Evolutionary conservation across 2,113 vertebrate species (phyloP).

Genomic region (Sisor rabdophorus): DNA sequence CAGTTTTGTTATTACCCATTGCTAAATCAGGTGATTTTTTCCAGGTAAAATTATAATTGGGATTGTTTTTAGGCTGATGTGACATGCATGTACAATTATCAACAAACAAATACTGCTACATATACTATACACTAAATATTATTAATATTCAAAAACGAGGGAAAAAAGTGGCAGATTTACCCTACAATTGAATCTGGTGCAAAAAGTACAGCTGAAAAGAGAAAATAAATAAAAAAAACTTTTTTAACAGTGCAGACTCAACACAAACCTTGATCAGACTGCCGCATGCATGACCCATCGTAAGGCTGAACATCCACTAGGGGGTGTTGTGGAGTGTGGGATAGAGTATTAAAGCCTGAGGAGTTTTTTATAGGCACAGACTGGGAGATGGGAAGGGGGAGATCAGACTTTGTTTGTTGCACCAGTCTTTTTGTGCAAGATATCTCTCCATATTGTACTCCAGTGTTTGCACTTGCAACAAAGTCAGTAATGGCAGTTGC

Average conservation of each 20-base stretch:
- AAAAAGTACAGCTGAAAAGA: conserved; percentile 5
- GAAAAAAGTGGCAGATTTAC: conserved; percentile 58
- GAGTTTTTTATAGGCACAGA: conserved; percentile 1
- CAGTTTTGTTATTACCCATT: not conserved
- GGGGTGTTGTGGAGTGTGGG: conserved; percentile 43
- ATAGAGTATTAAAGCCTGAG: not conserved
- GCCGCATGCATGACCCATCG: conserved; percentile 1
- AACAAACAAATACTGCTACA: not conserved
- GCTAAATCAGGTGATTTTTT: no score
- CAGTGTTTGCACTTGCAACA: not conserved
- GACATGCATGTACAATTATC: not conserved
- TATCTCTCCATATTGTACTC: not conserved
- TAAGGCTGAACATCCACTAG: conserved; percentile 51
- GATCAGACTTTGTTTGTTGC: conserved; percentile 8
- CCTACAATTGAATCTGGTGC: conserved; percentile 60
- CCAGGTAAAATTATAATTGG: not conserved
- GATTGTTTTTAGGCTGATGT: not conserved
- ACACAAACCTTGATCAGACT: conserved; percentile 64
- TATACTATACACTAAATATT: not conserved
- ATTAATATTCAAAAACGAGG: not conserved
- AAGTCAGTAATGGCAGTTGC: not conserved
- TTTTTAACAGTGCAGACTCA: conserved; percentile 49
- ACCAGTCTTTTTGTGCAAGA: not conserved
- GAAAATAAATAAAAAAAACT: conserved; percentile 41
- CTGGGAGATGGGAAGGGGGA: conserved; percentile 35